phyloP scores from a whole-genome alignment of 2,888 invertebrate species.

The Fissipunctia ypsillon region DNA sequence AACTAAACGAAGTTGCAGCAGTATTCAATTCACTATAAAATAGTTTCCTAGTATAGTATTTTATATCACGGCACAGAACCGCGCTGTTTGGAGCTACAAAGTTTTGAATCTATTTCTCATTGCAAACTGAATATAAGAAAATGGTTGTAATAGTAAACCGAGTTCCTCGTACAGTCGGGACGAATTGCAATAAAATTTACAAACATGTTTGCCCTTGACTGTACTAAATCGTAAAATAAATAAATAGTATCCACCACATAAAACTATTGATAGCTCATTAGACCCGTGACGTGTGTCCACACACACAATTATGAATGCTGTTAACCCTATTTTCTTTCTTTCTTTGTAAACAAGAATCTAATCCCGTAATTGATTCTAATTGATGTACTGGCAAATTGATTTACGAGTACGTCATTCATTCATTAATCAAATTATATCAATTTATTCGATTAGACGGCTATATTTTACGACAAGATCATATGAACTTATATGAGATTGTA shows the following conservation, averaged over 20 bases:
- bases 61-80: too few species aligned
- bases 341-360: conserved; percentile 1
- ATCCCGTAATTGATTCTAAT: conserved; percentile 12
- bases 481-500: background rate
- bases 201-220: too few species aligned
- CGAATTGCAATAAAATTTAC: too few species aligned
- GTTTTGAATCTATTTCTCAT: too few species aligned
- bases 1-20: background rate
- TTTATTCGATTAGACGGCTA: background rate
- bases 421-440: conserved; percentile 9
- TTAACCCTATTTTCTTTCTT: too few species aligned
- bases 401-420: background rate
- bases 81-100: background rate
- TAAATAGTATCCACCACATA: too few species aligned
- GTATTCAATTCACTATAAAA: background rate
- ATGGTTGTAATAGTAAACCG: too few species aligned
- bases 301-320: too few species aligned
- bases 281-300: too few species aligned
- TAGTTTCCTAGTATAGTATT: background rate
- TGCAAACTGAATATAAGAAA: too few species aligned
- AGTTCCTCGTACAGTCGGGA: too few species aligned
- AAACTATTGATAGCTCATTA: background rate
- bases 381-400: background rate
- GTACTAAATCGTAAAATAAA: too few species aligned
- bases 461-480: background rate